Evolutionary conservation across 2,888 invertebrate species (phyloP).

Genomic region (Notodonta ziczac): DNA sequence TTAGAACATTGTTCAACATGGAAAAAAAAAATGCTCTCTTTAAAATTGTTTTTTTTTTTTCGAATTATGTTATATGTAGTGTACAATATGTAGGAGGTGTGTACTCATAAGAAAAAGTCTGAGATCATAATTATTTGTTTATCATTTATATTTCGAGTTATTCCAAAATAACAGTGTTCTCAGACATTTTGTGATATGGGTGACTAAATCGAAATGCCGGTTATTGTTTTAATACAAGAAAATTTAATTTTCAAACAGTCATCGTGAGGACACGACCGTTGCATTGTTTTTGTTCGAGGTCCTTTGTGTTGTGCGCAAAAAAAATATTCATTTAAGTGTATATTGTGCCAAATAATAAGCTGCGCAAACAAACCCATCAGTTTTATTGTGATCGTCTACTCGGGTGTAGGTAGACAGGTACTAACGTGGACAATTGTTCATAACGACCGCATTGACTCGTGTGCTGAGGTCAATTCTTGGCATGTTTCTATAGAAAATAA

Average conservation of each 20-base stretch:
- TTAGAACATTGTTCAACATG: too few species aligned
- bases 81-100: too few species aligned
- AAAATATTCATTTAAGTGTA: conserved; percentile 25
- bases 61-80: too few species aligned
- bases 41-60: too few species aligned
- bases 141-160: background rate
- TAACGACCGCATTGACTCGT: conserved; percentile 13
- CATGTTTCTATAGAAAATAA: background rate
- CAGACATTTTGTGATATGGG: background rate
- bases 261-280: conserved; percentile 8
- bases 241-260: conserved; percentile 7
- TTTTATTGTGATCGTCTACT: conserved; percentile 25
- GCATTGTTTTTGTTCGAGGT: conserved; percentile 18
- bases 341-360: conserved; percentile 37
- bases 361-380: conserved; percentile 37
- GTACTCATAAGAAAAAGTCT: too few species aligned
- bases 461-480: conserved; percentile 8
- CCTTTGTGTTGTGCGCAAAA: conserved; percentile 19
- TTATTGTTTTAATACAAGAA: conserved; percentile 1
- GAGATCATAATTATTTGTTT: too few species aligned
- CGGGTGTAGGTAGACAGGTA: conserved; percentile 17
- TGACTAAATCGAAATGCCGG: background rate
- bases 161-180: too few species aligned
- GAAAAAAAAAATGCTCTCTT: too few species aligned
- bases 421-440: conserved; percentile 21